Conservation (phyloP, 2,113 vertebrate species). For the Benitochromis conjunctus region DNA sequence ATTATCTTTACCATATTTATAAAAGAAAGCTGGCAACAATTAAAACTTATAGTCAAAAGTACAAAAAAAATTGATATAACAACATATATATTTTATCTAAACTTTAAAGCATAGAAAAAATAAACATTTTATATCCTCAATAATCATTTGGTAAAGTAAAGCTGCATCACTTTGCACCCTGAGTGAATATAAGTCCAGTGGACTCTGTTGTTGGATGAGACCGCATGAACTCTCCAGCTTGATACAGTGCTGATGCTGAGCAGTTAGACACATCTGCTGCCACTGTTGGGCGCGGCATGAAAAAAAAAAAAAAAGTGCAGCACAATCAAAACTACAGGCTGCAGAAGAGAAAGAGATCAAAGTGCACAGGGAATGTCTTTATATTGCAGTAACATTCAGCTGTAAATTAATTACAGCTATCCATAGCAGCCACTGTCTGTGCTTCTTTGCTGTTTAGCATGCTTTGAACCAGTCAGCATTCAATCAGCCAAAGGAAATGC, state of each 20-base stretch:
- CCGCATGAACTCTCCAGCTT: not conserved
- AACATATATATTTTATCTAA: not conserved
- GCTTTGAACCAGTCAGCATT: not conserved
- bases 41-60: not conserved
- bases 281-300: not conserved
- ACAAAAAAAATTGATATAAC: not conserved
- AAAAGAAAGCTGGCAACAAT: not conserved
- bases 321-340: not conserved
- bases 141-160: not conserved
- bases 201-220: not conserved
- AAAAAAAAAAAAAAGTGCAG: not conserved
- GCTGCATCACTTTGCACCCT: not conserved
- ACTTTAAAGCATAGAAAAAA: not conserved
- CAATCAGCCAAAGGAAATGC: not conserved
- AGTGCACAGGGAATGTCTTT: not conserved
- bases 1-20: not conserved
- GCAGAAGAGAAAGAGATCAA: not conserved
- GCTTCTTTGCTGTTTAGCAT: not conserved
- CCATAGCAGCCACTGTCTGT: not conserved
- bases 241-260: not conserved
- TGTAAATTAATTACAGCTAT: not conserved
- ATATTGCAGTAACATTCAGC: not conserved
- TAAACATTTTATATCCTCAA: not conserved
- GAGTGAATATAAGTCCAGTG: not conserved
- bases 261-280: not conserved